Evolutionary conservation across 2,797 vertebrate species (phyloP).

Genomic region (Cuniculus paca): DNA sequence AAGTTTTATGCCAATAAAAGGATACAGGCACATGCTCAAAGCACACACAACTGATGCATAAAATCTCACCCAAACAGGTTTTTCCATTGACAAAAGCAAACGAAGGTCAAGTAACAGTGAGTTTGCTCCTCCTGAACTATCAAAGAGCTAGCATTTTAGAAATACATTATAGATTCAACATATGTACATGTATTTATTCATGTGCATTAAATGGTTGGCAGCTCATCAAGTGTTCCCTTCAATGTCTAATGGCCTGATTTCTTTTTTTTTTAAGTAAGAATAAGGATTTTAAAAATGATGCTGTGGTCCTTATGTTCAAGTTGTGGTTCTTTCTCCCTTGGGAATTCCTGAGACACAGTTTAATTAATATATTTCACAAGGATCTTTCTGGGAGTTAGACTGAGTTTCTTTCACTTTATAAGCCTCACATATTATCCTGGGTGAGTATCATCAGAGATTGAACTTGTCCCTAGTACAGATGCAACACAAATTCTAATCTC

Average conservation of each 20-base stretch:
- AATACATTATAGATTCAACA: slow-evolving; percentile 66
- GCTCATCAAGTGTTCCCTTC: slow-evolving; percentile 61
- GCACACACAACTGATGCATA: background rate
- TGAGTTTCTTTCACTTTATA: background rate
- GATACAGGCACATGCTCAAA: background rate
- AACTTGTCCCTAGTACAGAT: background rate
- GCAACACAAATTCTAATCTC: background rate
- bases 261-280: background rate
- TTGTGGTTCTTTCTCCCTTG: slow-evolving; percentile 20
- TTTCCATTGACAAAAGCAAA: slow-evolving; percentile 50
- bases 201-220: slow-evolving; percentile 70
- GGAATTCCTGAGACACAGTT: background rate
- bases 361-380: background rate
- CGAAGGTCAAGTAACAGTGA: slow-evolving; percentile 48
- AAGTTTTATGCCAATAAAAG: background rate
- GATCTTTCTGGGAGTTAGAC: background rate
- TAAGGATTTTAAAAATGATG: slow-evolving; percentile 51
- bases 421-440: background rate
- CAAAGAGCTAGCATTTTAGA: slow-evolving; percentile 46
- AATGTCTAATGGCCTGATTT: slow-evolving; percentile 50
- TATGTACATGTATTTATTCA: slow-evolving; percentile 81
- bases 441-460: background rate
- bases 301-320: slow-evolving; percentile 7
- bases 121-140: slow-evolving; percentile 36
- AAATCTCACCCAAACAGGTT: background rate